Base-by-base conservation (phyloP, 2,888 invertebrate genomes). In the Hirtodrosophila cameraria region DNA sequence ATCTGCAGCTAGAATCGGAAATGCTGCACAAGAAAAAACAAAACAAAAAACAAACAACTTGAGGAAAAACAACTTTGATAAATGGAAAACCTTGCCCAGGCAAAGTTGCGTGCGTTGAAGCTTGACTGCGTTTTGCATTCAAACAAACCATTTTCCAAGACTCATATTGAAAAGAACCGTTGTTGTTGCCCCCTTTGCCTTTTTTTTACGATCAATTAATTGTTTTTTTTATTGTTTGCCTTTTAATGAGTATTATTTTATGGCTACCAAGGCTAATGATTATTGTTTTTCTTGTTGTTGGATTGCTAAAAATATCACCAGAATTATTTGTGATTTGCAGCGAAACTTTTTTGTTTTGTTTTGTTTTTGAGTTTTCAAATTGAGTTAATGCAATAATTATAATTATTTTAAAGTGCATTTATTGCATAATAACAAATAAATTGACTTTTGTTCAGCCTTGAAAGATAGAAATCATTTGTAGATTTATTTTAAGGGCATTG, bases 1-100 rank as follows among this genome's bases (percentile, higher is more conserved):
- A 71, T 72, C 74, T 75, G 78, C 76, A 75, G 85, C 76, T 75
- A 80, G 85, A 80, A 80, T 80, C 85, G 85, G 85, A 80, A 84
- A 79, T 80, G 68, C 79, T 61, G 62, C 62, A 25, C 55, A 45
- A 39, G 28, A 16, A 18, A 65, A 13, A 61, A 9, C 27, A 42
- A 23, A 43, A 48, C 45, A 27, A 30, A 43, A 39, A 61, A 31
- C 15, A 63, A 23, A 35, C 23, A 41, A 43, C 55, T 31, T 31
- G n/a, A n/a, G n/a, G 23, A 23, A 23, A 23, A 23, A 3, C 18
- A 18, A 18, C 18, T 18, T 28, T 28, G 61, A 20, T 46, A 55
- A 71, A 46, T 43, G 45, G 48, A 83, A 60, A 69, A 70, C 71
- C 60, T 77, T 67, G 71, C 67, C 57, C 30, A 30, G 58, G 31